phyloP scores from a whole-genome alignment of 2,888 invertebrate species.

The Campaea margaritaria region DNA sequence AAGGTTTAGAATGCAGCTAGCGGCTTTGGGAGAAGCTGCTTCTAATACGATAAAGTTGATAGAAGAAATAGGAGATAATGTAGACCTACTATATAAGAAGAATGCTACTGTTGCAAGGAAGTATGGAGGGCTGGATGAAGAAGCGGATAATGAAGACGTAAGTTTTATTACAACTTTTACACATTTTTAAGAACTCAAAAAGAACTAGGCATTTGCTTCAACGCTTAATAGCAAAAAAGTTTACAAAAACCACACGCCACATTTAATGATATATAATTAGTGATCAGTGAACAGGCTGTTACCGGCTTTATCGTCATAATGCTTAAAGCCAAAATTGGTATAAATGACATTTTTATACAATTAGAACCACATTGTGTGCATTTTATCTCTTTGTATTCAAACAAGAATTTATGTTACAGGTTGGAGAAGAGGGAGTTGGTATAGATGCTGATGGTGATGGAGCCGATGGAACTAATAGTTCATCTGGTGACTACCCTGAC shows the following conservation, averaged over 20 bases:
- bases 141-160: constrained; percentile 61
- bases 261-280: too few relatives aligned
- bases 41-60: constrained; percentile 84
- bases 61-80: constrained; percentile 82
- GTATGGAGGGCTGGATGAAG: constrained; percentile 50
- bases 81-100: constrained; percentile 71
- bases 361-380: too few relatives aligned
- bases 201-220: not conserved
- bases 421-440: constrained; percentile 76
- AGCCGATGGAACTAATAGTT: constrained; percentile 45
- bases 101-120: constrained; percentile 62
- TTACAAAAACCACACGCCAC: not conserved
- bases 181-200: too few relatives aligned
- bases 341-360: too few relatives aligned
- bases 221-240: too few relatives aligned
- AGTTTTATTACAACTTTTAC: constrained; percentile 46
- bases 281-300: too few relatives aligned
- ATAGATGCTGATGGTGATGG: constrained; percentile 53
- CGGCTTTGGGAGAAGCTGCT: constrained; percentile 83
- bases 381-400: too few relatives aligned
- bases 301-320: too few relatives aligned
- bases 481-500: constrained; percentile 57
- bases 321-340: too few relatives aligned
- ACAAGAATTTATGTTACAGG: constrained; percentile 49
- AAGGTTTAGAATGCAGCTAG: constrained; percentile 84